phyloP scores from a whole-genome alignment of 2,113 vertebrate genomes.

The Syngnathus floridae region DNA sequence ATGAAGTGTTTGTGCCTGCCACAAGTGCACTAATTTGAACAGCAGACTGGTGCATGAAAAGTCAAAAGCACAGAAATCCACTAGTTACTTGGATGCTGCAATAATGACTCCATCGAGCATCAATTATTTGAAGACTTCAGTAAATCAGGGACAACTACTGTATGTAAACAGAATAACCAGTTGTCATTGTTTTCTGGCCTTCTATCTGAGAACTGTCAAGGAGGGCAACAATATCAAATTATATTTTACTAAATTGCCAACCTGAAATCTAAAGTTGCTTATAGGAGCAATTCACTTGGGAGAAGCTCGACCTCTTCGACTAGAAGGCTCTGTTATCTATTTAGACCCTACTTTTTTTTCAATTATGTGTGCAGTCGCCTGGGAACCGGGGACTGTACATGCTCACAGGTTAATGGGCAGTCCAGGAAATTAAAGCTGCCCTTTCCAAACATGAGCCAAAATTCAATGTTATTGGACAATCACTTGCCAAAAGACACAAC shows the following conservation, averaged over 20 bases:
- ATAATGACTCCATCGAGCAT: not conserved
- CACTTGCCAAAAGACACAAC: constrained; percentile 46
- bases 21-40: constrained; percentile 18
- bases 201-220: not conserved
- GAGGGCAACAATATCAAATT: not conserved
- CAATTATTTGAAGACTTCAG: not conserved
- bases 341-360: constrained; percentile 28
- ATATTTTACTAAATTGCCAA: not conserved
- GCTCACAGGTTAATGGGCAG: constrained; percentile 23
- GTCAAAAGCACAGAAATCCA: constrained; percentile 6
- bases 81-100: not conserved
- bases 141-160: not conserved
- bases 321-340: constrained; percentile 27
- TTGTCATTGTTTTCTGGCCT: not conserved
- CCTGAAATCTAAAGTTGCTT: not conserved
- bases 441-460: constrained; percentile 36
- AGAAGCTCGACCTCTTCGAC: constrained; percentile 44
- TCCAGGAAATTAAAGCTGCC: constrained; percentile 43
- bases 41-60: not conserved
- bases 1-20: constrained; percentile 25
- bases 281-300: constrained; percentile 18
- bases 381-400: constrained; percentile 22
- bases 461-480: constrained; percentile 51
- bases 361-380: constrained; percentile 17
- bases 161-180: not conserved